Base-by-base conservation (phyloP, 2,113 vertebrate species). In the Callaeas wilsoni region DNA sequence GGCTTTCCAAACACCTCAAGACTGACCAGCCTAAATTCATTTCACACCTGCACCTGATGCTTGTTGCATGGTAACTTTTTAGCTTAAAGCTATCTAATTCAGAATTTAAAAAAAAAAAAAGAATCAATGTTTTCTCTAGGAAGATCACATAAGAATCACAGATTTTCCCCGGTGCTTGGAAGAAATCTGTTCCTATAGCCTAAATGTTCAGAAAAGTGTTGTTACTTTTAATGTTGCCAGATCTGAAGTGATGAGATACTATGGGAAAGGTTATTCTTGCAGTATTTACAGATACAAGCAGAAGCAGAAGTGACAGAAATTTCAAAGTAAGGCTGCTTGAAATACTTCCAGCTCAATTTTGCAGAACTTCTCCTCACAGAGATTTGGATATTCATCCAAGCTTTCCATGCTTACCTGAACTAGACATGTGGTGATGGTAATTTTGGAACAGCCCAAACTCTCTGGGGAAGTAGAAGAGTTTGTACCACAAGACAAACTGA, bases 271-370 rank as follows among this genome's bases (percentile, higher is more conserved):
- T 96, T 96, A 93, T 93, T 92, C 96, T 94, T 96, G 96, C 93
- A 87, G 92, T 95, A 95, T 95, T 96, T 96, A 96, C 93, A 96
- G 96, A 94, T 88, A 95, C 83, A 96, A 89, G 93, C 96, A 97
- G 94, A 96, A 97, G 96, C 90, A 96, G 94, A 97, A 96, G 96
- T 96, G 94, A 96, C 96, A 96, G 96, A 94, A 96, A 90, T 96
- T 90, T 96, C 92, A 94, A 84, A 96, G 94, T 91, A 96, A 95
- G 90, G 47, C 88, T 93, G 76, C 80, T 94, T 97, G 94, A 96
- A 95, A 96, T 90, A 96, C 88, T 95, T 96, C 96, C 96, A 97
- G 94, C 93, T 93, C 80, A 63, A 76, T 96, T 96, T 89, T 96
- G 80, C 95, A 95, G 92, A 96, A 95, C 90, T 93, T 96, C 77